Evolutionary conservation across 2,113 vertebrate species (phyloP).

Genomic region (Mugil cephalus): DNA sequence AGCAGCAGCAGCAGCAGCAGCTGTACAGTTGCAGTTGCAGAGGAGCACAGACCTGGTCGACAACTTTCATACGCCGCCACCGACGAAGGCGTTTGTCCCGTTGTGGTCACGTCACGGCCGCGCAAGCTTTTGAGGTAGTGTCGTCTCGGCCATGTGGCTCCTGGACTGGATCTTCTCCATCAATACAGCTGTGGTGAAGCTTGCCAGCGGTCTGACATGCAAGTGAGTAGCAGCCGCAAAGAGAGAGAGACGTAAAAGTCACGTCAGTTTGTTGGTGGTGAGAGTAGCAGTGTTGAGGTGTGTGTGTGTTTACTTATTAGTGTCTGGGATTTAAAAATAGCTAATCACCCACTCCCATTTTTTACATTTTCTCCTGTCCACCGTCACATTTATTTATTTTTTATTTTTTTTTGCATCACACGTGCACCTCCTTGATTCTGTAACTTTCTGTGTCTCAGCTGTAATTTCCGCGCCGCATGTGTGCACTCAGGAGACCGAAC

Average conservation of each 20-base stretch:
- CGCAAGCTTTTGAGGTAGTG: constrained; percentile 11
- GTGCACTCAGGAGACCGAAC: neutral
- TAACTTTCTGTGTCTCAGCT: constrained; percentile 8
- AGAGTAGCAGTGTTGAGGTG: neutral
- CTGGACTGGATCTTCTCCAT: constrained; percentile 86
- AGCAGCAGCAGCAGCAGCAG: constrained; percentile 47
- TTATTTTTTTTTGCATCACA: constrained; percentile 2
- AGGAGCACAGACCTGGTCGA: constrained; percentile 24
- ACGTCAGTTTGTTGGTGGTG: constrained; percentile 15
- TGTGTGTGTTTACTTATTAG: constrained; percentile 6
- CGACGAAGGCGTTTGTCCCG: neutral
- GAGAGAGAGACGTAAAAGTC: neutral
- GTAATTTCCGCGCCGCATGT: neutral
- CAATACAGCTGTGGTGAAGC: constrained; percentile 83
- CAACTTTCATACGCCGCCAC: neutral
- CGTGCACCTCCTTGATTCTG: constrained; percentile 10
- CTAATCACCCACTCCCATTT: neutral
- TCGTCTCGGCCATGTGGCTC: constrained; percentile 82
- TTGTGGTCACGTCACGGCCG: constrained; percentile 5
- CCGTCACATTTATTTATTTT: neutral
- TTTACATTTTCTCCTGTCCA: neutral
- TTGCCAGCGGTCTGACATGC: constrained; percentile 82
- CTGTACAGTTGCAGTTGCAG: constrained; percentile 22
- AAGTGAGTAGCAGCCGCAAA: constrained; percentile 75
- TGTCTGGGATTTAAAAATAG: constrained; percentile 28